A percentile compares a stretch with the other conserved stretches of the same genome.
Conservation (phyloP, 2,113 vertebrate genomes). For the Xyliphius kryptos region DNA sequence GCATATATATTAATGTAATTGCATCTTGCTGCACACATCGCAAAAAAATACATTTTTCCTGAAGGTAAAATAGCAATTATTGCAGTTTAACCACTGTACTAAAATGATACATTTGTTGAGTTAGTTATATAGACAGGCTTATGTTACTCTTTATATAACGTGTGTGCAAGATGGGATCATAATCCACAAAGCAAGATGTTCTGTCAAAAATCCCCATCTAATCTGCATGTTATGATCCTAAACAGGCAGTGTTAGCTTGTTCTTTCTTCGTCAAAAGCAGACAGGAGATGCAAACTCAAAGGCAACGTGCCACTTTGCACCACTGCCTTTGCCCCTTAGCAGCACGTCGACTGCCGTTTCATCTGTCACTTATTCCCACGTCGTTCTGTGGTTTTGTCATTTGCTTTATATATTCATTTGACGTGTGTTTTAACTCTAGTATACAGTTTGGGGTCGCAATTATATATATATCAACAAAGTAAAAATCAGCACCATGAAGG, state of each 20-base stretch:
- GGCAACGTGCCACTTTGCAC: slow-evolving; percentile 66
- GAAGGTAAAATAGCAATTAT: no score
- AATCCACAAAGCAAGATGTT: slow-evolving; percentile 49
- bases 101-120: no score
- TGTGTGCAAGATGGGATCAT: slow-evolving; percentile 55
- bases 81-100: no score
- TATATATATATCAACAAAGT: slow-evolving; percentile 63
- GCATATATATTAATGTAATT: no score
- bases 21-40: no score
- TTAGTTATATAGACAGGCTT: slow-evolving; percentile 50
- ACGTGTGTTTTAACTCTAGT: slow-evolving; percentile 59
- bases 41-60: no score
- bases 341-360: slow-evolving; percentile 69
- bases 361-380: slow-evolving; percentile 74
- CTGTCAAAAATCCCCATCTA: slow-evolving; percentile 62
- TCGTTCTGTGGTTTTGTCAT: slow-evolving; percentile 65
- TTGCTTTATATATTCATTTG: slow-evolving; percentile 64
- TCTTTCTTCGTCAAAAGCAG: slow-evolving; percentile 55
- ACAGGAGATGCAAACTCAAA: slow-evolving; percentile 73
- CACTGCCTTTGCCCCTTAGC: slow-evolving; percentile 69
- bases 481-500: slow-evolving; percentile 34
- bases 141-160: slow-evolving; percentile 42
- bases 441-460: slow-evolving; percentile 64
- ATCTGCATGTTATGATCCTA: slow-evolving; percentile 75
- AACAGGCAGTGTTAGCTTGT: slow-evolving; percentile 67